Conservation (phyloP, 2,113 vertebrate genomes). For the Natator depressus region DNA sequence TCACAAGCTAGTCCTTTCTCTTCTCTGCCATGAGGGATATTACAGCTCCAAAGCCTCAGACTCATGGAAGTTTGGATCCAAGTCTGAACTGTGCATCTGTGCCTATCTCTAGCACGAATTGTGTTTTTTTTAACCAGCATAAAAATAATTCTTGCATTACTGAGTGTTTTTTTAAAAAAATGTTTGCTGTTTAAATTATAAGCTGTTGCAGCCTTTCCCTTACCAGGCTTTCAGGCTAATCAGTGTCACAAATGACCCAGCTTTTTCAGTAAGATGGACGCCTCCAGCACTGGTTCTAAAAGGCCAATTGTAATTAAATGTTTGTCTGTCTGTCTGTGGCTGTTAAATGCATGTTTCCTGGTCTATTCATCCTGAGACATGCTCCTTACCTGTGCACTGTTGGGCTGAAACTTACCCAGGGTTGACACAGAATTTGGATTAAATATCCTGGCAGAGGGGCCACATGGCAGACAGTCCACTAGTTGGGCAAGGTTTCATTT, state of each 20-base stretch:
- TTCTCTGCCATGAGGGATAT: not conserved
- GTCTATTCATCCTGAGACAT: not conserved
- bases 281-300: not conserved
- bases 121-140: not conserved
- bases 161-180: not conserved
- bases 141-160: not conserved
- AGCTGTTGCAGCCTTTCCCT: not conserved
- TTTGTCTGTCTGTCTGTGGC: not conserved
- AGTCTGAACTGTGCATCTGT: fast-evolving
- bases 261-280: not conserved
- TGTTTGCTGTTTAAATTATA: not conserved
- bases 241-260: fast-evolving
- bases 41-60: not conserved
- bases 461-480: not conserved
- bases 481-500: not conserved
- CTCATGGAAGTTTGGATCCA: no score
- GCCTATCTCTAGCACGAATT: fast-evolving
- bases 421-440: not conserved
- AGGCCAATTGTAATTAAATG: not conserved
- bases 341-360: not conserved
- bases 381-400: not conserved
- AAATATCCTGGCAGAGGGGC: not conserved
- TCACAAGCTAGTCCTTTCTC: not conserved
- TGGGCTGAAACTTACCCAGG: not conserved
- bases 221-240: fast-evolving